phyloP scores from a whole-genome alignment of 1,140 invertebrate species.

The Cryptotermes secundus region DNA sequence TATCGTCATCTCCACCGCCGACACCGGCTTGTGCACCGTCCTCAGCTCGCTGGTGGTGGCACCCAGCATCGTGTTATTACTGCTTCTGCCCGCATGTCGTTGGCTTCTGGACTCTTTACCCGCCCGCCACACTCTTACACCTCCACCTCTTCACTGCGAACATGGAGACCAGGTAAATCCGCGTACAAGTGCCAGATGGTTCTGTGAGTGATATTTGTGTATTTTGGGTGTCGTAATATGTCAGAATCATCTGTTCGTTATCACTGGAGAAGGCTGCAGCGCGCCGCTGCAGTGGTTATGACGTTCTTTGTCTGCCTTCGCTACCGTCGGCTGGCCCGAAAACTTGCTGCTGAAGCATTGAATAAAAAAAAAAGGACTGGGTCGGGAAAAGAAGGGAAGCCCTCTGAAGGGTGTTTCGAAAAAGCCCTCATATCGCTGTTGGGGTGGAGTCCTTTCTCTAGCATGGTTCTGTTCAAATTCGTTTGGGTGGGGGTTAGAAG shows the following conservation, averaged over 20 bases:
- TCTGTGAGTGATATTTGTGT: not conserved
- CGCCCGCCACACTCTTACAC: slow-evolving; percentile 28
- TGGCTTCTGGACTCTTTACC: slow-evolving; percentile 30
- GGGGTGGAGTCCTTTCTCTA: slow-evolving; percentile 1
- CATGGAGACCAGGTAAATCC: slow-evolving; percentile 31
- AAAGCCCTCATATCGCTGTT: not conserved
- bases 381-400: slow-evolving; percentile 3
- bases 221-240: not conserved
- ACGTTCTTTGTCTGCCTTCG: not conserved
- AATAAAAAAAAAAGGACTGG: not conserved
- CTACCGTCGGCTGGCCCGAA: not conserved
- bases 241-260: not conserved
- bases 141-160: slow-evolving; percentile 26
- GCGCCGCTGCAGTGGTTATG: not conserved
- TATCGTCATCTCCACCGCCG: not conserved
- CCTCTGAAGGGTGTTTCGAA: not conserved
- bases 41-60: not conserved
- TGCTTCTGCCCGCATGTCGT: slow-evolving; percentile 31
- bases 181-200: not conserved
- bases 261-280: not conserved
- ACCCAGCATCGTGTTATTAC: slow-evolving; percentile 21
- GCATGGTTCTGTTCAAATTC: not conserved
- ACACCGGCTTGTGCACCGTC: not conserved
- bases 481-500: not conserved
- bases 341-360: not conserved